Evolutionary conservation across 1,140 invertebrate genomes (phyloP), one percentile per base, ranked within the genome.

Genomic region (Muscidifurax raptorellus): DNA sequence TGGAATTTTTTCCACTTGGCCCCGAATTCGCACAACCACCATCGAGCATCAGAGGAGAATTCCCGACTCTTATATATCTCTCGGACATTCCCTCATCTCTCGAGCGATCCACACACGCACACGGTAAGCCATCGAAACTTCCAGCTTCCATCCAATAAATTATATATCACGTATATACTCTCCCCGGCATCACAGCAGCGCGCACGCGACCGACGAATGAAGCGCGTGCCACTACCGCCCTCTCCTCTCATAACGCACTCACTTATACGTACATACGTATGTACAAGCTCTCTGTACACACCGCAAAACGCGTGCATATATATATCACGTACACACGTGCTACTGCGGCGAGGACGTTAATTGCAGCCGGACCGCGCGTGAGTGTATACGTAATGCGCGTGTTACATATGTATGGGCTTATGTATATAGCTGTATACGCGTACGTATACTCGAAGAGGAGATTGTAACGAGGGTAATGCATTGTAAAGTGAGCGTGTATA

Each of bases 391-490:
- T 40, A 40, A 40, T 40, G 36, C 36, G 36, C 36, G 36, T 9
- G 36, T 40, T 40, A 40, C 36, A 40, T 40, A 76, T 25, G n/a
- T 47, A 76, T n/a, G n/a, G 22, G 71, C 18, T 4, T 59, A 13
- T 12, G 44, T 12, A 18, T 47, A 47, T 47, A 18, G 47, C 18
- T 22, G 18, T n/a, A 59, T 59, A 59, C 72, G 40, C 6, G 22
- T 47, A 40, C 27, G 27, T 72, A 18, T 18, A 40, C 36, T 40
- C 36, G 30, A 75, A 25, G 25, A 22, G 18, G 47, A 52, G 69
- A 71, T 44, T 40, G 59, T 36, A 66, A 66, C 76, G 76, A 79
- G 30, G 18, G 59, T 79, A 66, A 36, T 66, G 59, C 52, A 30
- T 72, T 32, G 32, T 74, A 27, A 9, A 66, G 44, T 6, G 44